Evolutionary conservation across 2,888 invertebrate genomes (phyloP).

Genomic region (Melitaea athalia): DNA sequence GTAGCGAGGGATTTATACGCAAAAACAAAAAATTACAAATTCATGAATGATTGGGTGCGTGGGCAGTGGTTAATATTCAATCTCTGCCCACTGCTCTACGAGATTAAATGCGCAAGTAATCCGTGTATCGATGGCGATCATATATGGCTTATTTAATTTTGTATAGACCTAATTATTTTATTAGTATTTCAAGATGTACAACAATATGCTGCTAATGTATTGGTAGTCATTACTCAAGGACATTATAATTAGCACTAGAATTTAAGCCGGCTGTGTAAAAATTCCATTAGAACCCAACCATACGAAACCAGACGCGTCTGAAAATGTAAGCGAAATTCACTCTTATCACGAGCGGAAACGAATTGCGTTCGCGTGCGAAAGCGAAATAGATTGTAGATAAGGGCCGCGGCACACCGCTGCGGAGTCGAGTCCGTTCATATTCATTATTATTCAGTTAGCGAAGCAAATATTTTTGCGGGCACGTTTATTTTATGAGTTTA

Average conservation of each 20-base stretch:
- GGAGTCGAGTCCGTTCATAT: slow-evolving; percentile 43
- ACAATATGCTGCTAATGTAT: not conserved
- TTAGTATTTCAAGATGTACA: not conserved
- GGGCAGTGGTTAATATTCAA: slow-evolving; percentile 26
- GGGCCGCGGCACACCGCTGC: slow-evolving; percentile 26
- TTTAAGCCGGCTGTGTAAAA: slow-evolving; percentile 32
- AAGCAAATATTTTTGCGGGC: slow-evolving; percentile 60
- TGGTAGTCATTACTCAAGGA: not conserved
- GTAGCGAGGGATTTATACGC: not conserved
- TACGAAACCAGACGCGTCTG: slow-evolving; percentile 21
- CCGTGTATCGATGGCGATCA: slow-evolving; percentile 20
- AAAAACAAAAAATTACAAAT: slow-evolving; percentile 18
- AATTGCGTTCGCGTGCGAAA: slow-evolving; percentile 30
- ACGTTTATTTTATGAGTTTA: slow-evolving; percentile 47
- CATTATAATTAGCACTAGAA: slow-evolving; percentile 30
- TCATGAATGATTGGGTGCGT: slow-evolving; percentile 27
- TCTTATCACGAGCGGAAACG: slow-evolving; percentile 33
- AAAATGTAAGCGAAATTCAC: slow-evolving; percentile 28
- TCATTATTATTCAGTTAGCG: slow-evolving; percentile 67
- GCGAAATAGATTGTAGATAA: slow-evolving; percentile 31
- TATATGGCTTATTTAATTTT: slow-evolving; percentile 18
- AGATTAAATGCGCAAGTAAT: slow-evolving; percentile 30
- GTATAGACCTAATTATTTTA: too few species aligned
- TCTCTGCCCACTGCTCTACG: slow-evolving; percentile 22
- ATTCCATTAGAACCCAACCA: slow-evolving; percentile 38